Evolutionary conservation across 2,888 invertebrate genomes (phyloP).

Genomic region (Laothoe populi): DNA sequence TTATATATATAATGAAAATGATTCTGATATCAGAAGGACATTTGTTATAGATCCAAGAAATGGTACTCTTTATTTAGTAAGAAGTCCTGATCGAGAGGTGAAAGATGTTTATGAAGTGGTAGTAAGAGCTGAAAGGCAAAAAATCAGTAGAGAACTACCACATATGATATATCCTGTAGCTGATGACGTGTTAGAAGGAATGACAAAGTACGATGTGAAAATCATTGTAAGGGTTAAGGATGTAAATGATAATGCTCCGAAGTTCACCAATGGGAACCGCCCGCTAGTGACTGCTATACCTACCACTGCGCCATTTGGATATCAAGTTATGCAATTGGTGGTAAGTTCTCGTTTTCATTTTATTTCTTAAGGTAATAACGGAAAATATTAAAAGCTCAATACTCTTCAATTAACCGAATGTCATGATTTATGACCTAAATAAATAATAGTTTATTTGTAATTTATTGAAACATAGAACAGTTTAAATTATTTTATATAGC

Average conservation of each 20-base stretch:
- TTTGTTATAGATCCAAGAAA: constrained; percentile 91
- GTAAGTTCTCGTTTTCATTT: constrained; percentile 61
- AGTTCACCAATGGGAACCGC: constrained; percentile 89
- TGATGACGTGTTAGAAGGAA: constrained; percentile 88
- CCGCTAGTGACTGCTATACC: constrained; percentile 94
- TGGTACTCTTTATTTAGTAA: constrained; percentile 89
- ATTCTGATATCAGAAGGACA: constrained; percentile 83
- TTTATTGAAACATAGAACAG: too few species aligned
- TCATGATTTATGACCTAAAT: too few species aligned
- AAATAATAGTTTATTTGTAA: too few species aligned
- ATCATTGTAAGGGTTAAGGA: constrained; percentile 91
- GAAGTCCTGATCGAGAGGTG: constrained; percentile 90
- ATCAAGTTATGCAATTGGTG: constrained; percentile 90
- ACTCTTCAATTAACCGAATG: too few species aligned
- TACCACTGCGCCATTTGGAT: constrained; percentile 91
- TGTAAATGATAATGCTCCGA: constrained; percentile 93
- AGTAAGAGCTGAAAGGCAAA: constrained; percentile 81
- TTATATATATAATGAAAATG: constrained; percentile 86
- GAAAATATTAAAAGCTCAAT: neutral
- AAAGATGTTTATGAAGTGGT: constrained; percentile 87
- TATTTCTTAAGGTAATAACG: neutral
- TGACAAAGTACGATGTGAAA: constrained; percentile 91
- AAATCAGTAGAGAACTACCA: constrained; percentile 88
- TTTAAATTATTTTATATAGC: too few species aligned
- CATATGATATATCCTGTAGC: constrained; percentile 91